Conservation (phyloP, 1,140 invertebrate genomes). For the Subanguina moxae region DNA sequence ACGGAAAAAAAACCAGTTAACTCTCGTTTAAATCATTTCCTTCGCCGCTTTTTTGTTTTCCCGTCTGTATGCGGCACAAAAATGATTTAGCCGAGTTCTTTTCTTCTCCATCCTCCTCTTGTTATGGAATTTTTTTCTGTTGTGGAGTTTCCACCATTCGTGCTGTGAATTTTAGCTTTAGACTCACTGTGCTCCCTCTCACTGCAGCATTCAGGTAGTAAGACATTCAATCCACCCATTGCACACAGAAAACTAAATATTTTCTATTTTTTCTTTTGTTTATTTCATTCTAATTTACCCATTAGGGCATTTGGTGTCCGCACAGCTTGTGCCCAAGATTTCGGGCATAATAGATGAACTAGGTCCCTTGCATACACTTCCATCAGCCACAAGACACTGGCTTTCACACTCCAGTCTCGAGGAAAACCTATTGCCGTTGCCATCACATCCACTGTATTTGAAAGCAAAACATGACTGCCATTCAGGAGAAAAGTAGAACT, state of each 20-base stretch:
- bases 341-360: background rate
- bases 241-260: background rate
- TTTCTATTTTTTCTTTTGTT: background rate
- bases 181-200: background rate
- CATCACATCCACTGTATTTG: slow-evolving; percentile 10
- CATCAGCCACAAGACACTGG: slow-evolving; percentile 12
- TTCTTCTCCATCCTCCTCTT: too few species aligned
- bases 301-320: background rate
- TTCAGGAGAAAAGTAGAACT: slow-evolving; percentile 4
- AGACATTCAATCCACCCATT: background rate
- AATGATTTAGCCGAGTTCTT: too few species aligned
- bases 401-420: slow-evolving; percentile 5
- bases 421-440: slow-evolving; percentile 1
- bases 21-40: too few species aligned
- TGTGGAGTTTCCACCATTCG: too few species aligned
- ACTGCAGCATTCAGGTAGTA: slow-evolving; percentile 5
- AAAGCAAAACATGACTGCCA: slow-evolving; percentile 12
- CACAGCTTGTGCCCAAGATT: background rate
- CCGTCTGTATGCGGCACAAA: too few species aligned
- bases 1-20: too few species aligned
- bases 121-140: too few species aligned
- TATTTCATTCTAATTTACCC: background rate
- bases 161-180: too few species aligned
- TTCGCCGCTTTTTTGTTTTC: too few species aligned
- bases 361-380: slow-evolving; percentile 6